phyloP scores from a whole-genome alignment of 1,140 invertebrate genomes.

The Oreohelix idahoensis region DNA sequence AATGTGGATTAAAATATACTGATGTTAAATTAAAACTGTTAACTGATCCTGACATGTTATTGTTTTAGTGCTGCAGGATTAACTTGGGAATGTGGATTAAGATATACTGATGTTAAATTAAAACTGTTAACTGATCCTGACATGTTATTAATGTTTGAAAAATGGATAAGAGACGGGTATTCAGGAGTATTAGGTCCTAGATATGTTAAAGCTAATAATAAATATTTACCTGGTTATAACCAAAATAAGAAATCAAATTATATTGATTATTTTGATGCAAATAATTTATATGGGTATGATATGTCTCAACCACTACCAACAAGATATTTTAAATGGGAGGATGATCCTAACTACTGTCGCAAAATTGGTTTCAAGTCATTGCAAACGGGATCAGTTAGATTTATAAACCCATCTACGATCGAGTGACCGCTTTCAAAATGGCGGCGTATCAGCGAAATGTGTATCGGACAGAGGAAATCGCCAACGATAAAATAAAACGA shows the following conservation, averaged over 20 bases:
- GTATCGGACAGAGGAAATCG: too few relatives aligned
- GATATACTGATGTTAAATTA: slow-evolving; percentile 50
- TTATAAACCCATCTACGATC: too few relatives aligned
- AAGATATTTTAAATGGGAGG: slow-evolving; percentile 49
- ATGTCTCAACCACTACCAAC: slow-evolving; percentile 49
- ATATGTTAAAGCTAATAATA: slow-evolving; percentile 33
- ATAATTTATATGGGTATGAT: slow-evolving; percentile 58
- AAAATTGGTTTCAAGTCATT: too few relatives aligned
- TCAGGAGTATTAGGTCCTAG: slow-evolving; percentile 44
- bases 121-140: slow-evolving; percentile 45
- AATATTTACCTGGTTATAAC: slow-evolving; percentile 1
- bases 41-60: slow-evolving; percentile 22
- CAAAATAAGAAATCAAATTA: slow-evolving; percentile 10
- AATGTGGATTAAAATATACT: slow-evolving; percentile 55
- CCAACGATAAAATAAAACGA: too few relatives aligned
- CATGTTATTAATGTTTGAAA: slow-evolving; percentile 34
- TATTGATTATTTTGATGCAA: slow-evolving; percentile 41
- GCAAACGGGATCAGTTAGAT: too few relatives aligned
- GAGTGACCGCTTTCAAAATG: too few relatives aligned
- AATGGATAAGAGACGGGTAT: slow-evolving; percentile 29
- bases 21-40: slow-evolving; percentile 53
- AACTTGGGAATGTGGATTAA: slow-evolving; percentile 54
- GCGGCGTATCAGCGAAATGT: too few relatives aligned
- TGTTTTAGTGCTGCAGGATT: slow-evolving; percentile 53
- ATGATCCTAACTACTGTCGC: slow-evolving; percentile 40